Evolutionary conservation across 64 coral and sea anemone genomes (phyloP), one percentile per base, ranked within the genome.

Genomic region (Pachyseris speciosa): DNA sequence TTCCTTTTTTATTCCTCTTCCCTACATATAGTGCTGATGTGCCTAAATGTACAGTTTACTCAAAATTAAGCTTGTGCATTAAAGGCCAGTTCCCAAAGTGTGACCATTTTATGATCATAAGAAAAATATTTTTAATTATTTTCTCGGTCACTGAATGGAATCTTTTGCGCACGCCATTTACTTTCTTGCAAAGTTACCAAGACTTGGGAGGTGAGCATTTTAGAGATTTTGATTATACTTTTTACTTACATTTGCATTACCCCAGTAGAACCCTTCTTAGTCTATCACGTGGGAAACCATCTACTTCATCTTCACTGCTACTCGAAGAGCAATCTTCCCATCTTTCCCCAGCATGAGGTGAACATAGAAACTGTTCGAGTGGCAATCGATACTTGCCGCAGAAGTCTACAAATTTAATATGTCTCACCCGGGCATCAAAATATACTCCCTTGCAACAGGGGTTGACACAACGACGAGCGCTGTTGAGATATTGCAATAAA

Each of bases 371-470:
- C 19, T 99, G 97, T 53, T 99, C 97, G 77, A 99, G 90, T 26
- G 97, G 97, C 19, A 99, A 57, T 4, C 97, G 86, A 79, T 99
- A 99, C 64, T 99, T 99, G 32, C 97, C 97, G 55, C 97, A 99
- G 42, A 99, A 99, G 55, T 99, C 97, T 32, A 99, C 97, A 93
- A 99, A 99, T 84, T 95, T 99, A 4, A 99, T 91, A 84, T 94
- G 90, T 32, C 84, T 74, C 15, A 99, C 86, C 38, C 94, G 85
- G 25, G 94, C 88, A 40, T 95, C 89, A 99, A 99, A 99, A 76
- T 95, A 99, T 42, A 99, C 97, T 37, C 97, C 94, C 30, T 91
- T 92, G 67, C 97, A 99, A 29, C 65, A 84, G 19, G 97, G 97
- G 30, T 99, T 99, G 0, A 99, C 97, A 69, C 97, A 99, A 12